phyloP scores from a whole-genome alignment of 37 sponge, comb jelly and placozoan genomes.

The Agelas oroides region DNA sequence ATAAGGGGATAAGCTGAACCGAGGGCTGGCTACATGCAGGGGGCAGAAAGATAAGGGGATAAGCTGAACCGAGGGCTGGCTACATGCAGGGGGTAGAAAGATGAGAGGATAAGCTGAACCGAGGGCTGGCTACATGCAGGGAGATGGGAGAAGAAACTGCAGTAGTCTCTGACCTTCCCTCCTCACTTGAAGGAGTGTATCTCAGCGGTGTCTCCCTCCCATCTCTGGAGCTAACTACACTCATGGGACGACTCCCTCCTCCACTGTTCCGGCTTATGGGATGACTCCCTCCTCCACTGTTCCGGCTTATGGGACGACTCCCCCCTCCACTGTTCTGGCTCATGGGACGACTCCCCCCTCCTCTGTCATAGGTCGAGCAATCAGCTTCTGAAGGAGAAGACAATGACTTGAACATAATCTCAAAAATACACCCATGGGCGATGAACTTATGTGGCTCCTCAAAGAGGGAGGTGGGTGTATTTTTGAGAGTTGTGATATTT shows the following conservation, averaged over 20 bases:
- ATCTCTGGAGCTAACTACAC: constrained; percentile 39
- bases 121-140: constrained; percentile 5
- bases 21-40: constrained; percentile 5
- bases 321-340: neutral
- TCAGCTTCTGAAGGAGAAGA: no score
- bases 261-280: no score
- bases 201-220: constrained; percentile 37
- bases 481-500: no score
- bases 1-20: no score
- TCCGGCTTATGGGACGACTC: constrained; percentile 40
- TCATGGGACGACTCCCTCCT: constrained; percentile 47
- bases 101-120: no score
- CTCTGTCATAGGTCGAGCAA: neutral
- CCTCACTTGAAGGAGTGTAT: constrained; percentile 34
- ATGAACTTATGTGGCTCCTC: no score
- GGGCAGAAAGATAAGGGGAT: no score
- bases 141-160: no score
- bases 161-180: constrained; percentile 4
- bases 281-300: no score
- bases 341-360: constrained; percentile 31
- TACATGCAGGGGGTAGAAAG: neutral
- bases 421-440: no score
- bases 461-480: no score
- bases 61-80: constrained; percentile 10
- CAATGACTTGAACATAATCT: no score